Evolutionary conservation across 2,888 invertebrate species (phyloP), one percentile per base, ranked within the genome.

Genomic region (Cryptocephalus moraei): DNA sequence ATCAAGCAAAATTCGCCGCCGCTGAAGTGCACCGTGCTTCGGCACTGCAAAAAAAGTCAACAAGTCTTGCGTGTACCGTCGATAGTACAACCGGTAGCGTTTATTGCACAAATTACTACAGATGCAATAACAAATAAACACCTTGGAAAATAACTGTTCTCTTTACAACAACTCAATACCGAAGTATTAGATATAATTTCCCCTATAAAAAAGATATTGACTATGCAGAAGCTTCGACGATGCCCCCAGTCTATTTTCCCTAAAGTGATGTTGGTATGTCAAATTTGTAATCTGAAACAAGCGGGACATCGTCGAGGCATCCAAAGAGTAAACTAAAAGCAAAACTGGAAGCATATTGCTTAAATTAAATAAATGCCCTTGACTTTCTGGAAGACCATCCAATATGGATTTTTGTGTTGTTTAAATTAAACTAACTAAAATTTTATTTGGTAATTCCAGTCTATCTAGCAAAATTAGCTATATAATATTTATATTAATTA

Each of bases 81-180:
- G 64, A 41, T 48, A 43, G 47, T 48, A 45, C 41, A 50, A 47
- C 46, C 46, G 43, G 47, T 36, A 51, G 61, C 62, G 56, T 65
- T 67, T 71, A 71, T 71, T 71, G 70, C 69, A 69, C 69, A 62
- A 66, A 53, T 56, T 56, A 60, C 46, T 52, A 49, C 49, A 53
- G 48, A 47, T 45, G 47, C 39, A 46, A 51, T 48, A 45, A 52
- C 55, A 53, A 22, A 22, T 22, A 22, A 22, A 60, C 60, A 62
- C 63, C 71, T 72, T 72, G 71, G 71, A 72, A 72, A 72, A 71
- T 71, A 68, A 70, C 72, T 72, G 72, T 72, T 71, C 72, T 71
- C 72, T 72, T 54, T 63, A 65, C 61, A 63, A 53, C 58, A 61
- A 58, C 58, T 53, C 34, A 46, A 54, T 49, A 22, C 22, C 22